Conservation (phyloP, 2,888 invertebrate species). For the Ormyrus thymus region DNA sequence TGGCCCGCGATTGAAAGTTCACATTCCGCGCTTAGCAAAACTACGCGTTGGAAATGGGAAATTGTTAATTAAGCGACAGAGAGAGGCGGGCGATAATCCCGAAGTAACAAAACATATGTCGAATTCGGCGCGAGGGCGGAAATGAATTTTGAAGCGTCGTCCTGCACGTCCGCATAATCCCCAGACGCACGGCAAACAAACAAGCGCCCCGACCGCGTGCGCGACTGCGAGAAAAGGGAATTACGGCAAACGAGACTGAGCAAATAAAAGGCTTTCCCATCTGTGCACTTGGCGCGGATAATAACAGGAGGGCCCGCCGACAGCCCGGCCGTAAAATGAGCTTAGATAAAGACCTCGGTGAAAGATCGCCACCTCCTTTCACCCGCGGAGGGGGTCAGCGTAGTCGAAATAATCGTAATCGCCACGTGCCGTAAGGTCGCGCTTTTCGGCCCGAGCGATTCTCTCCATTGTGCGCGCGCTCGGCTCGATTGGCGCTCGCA, state of each 20-base stretch:
- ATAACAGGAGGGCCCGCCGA: constrained; percentile 27
- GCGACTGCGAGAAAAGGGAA: neutral
- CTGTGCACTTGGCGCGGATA: constrained; percentile 27
- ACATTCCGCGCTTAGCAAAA: no score
- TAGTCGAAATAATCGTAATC: constrained; percentile 50
- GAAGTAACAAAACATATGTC: no score
- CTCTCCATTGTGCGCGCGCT: constrained; percentile 30
- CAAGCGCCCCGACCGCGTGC: neutral
- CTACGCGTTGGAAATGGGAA: no score
- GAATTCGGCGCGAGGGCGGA: no score
- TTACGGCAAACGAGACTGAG: no score
- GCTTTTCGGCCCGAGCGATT: neutral
- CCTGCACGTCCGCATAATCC: no score
- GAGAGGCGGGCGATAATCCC: no score
- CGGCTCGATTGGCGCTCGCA: constrained; percentile 9
- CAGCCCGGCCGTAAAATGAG: constrained; percentile 43
- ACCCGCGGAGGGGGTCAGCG: neutral
- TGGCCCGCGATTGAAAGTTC: no score
- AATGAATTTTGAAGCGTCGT: no score
- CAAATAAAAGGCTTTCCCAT: constrained; percentile 3
- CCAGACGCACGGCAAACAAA: neutral
- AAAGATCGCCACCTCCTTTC: constrained; percentile 6
- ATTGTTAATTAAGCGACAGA: no score
- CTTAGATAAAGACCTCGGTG: constrained; percentile 37
- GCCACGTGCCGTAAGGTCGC: constrained; percentile 38